These are phyloP conservation scores for Botia almorhae DNA, from an alignment of 2,797 vertebrate genomes.

Conservation along the genomic window DNA sequence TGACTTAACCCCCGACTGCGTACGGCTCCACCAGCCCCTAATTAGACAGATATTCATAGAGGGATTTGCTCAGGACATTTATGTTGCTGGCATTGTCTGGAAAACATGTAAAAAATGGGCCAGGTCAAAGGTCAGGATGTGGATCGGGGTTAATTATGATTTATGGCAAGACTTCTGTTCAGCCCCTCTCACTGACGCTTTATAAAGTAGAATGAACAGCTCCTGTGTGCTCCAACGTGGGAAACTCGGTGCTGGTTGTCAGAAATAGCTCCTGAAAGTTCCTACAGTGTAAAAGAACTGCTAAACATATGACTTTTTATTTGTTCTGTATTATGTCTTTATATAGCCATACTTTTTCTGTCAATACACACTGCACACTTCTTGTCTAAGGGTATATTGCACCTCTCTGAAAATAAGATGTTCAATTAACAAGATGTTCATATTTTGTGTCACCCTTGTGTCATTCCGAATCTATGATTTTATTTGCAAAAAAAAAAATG, in stretches of 20 bases:
- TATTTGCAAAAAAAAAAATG: too few species aligned
- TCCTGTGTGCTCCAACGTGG: conserved; percentile 11
- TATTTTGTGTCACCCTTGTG: too few species aligned
- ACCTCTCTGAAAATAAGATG: conserved; percentile 15
- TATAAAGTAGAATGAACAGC: conserved; percentile 5
- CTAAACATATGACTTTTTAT: not conserved
- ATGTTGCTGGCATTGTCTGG: conserved; percentile 6
- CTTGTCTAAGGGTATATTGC: not conserved
- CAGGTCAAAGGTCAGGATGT: conserved; percentile 22
- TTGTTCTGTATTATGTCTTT: not conserved
- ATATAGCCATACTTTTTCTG: too few species aligned
- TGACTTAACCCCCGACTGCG: conserved; percentile 28
- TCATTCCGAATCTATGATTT: too few species aligned
- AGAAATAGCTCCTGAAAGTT: not conserved
- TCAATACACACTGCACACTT: not conserved
- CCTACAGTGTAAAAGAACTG: not conserved
- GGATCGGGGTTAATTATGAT: conserved; percentile 38
- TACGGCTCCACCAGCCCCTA: conserved; percentile 5
- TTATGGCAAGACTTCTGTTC: conserved; percentile 16
- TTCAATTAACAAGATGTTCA: too few species aligned
- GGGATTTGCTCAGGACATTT: conserved; percentile 15
- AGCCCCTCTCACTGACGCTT: conserved; percentile 13
- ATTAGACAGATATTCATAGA: conserved; percentile 41
- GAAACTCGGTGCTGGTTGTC: not conserved
- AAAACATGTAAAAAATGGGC: conserved; percentile 19